Percentiles rank a stretch among this genome's conserved stretches.
Conservation (phyloP, 2,797 vertebrate species). For the Microcaecilia unicolor region DNA sequence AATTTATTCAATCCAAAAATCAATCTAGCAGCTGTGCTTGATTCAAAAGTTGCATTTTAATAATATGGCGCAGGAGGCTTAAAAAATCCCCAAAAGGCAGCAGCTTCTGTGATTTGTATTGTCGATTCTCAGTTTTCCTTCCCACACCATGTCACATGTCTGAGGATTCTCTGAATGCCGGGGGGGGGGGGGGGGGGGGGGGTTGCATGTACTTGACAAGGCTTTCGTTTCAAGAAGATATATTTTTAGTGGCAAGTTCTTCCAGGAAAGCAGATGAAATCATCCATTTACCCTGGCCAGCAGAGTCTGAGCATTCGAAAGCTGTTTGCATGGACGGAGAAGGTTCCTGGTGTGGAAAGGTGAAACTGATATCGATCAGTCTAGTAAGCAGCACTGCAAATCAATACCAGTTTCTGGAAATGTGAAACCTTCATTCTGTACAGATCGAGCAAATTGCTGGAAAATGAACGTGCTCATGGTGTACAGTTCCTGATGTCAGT, state of each 20-base stretch:
- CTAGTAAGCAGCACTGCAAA: slow-evolving; percentile 51
- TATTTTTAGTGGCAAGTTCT: slow-evolving; percentile 40
- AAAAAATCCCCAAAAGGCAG: too few species aligned
- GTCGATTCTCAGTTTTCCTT: too few species aligned
- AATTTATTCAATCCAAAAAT: too few species aligned
- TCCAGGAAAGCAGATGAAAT: slow-evolving; percentile 61
- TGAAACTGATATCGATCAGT: slow-evolving; percentile 53
- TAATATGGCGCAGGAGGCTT: too few species aligned
- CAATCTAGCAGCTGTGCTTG: too few species aligned
- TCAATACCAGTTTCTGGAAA: slow-evolving; percentile 67
- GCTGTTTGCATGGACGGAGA: slow-evolving; percentile 27
- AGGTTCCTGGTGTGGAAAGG: slow-evolving; percentile 37
- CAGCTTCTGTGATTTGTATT: too few species aligned
- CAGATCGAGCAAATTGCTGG: slow-evolving; percentile 42
- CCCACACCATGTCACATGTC: too few species aligned
- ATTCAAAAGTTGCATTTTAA: too few species aligned
- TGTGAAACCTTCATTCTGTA: slow-evolving; percentile 52
- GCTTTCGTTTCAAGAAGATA: too few species aligned
- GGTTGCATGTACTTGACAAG: too few species aligned
- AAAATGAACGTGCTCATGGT: slow-evolving; percentile 50
- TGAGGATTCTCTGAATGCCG: too few species aligned
- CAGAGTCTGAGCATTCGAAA: slow-evolving; percentile 56
- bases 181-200: too few species aligned
- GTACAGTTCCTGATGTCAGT: slow-evolving; percentile 35
- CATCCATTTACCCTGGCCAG: slow-evolving; percentile 51